A percentile compares a stretch with the other conserved stretches of the same genome.
Conservation (phyloP, 2,797 vertebrate species). For the Periophthalmus magnuspinnatus region DNA sequence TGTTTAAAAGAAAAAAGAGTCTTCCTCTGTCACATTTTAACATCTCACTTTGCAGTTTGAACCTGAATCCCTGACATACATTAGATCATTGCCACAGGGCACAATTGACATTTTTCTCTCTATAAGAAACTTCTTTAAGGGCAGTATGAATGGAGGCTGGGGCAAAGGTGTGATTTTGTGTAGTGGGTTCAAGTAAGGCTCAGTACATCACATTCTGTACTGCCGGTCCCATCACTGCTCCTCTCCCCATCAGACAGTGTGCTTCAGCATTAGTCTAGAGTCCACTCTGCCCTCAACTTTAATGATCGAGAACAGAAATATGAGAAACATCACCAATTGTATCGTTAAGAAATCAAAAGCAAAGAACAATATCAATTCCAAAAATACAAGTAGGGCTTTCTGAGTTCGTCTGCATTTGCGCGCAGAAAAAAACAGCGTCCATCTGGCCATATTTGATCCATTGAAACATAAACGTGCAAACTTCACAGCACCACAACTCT, state of each 20-base stretch:
- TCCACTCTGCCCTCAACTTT: conserved; percentile 44
- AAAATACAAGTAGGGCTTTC: conserved; percentile 32
- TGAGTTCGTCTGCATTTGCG: conserved; percentile 51
- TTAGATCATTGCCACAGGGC: conserved; percentile 62
- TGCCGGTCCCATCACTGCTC: conserved; percentile 41
- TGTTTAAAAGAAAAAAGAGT: background rate
- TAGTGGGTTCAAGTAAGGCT: conserved; percentile 63
- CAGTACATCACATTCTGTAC: conserved; percentile 37
- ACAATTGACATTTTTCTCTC: conserved; percentile 44
- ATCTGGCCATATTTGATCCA: conserved; percentile 60
- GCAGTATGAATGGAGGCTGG: conserved; percentile 39
- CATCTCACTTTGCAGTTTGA: conserved; percentile 13
- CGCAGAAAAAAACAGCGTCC: conserved; percentile 56
- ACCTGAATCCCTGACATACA: conserved; percentile 60
- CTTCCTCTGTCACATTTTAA: conserved; percentile 16
- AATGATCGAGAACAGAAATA: conserved; percentile 37
- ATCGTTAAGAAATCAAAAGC: conserved; percentile 47
- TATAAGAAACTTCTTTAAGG: conserved; percentile 33
- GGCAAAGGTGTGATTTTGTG: conserved; percentile 38
- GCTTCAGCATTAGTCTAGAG: conserved; percentile 50
- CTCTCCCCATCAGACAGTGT: conserved; percentile 34
- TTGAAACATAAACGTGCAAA: conserved; percentile 75
- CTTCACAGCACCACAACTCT: conserved; percentile 76
- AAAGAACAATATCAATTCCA: conserved; percentile 51
- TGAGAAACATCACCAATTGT: conserved; percentile 44